Percentiles rank a stretch among this genome's conserved stretches.
Evolutionary conservation across 2,797 vertebrate species (phyloP).

Genomic region (Megaceryle alcyon): DNA sequence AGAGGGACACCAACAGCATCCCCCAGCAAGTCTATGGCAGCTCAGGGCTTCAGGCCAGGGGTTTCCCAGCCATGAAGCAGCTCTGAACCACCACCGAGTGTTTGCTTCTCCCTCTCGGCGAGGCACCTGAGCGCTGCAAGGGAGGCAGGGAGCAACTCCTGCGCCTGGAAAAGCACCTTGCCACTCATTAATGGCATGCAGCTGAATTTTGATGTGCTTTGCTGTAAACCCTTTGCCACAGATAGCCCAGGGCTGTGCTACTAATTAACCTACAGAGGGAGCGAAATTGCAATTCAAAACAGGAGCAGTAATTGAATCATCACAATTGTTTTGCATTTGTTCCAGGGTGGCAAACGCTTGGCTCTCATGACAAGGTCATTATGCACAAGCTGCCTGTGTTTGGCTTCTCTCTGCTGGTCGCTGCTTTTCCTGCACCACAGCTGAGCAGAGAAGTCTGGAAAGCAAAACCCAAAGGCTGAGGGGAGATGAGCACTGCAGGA

Average conservation of each 20-base stretch:
- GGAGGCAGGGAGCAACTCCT: not conserved
- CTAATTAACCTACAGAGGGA: conserved; percentile 76
- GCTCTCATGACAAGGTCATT: conserved; percentile 55
- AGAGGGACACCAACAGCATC: not conserved
- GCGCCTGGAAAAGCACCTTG: not conserved
- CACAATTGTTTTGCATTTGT: conserved; percentile 63
- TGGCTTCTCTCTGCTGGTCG: not conserved
- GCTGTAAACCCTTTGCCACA: conserved; percentile 3
- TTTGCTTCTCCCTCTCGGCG: not conserved
- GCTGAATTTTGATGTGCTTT: conserved; percentile 45
- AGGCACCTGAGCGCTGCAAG: not conserved
- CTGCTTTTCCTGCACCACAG: not conserved
- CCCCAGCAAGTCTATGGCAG: not conserved
- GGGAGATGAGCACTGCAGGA: not conserved
- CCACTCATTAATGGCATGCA: conserved; percentile 15
- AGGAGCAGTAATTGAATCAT: conserved; percentile 71
- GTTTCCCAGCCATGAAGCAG: not conserved
- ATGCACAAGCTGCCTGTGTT: not conserved
- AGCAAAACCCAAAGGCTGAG: not conserved
- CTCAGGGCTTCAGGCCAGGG: not conserved
- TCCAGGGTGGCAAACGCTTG: conserved; percentile 32
- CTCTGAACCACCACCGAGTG: not conserved
- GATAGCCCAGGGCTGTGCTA: conserved; percentile 46
- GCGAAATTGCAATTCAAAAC: conserved; percentile 59
- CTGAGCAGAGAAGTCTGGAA: not conserved